Evolutionary conservation across 23 tunicate species (phyloP).

Genomic region (Corella eumyota): DNA sequence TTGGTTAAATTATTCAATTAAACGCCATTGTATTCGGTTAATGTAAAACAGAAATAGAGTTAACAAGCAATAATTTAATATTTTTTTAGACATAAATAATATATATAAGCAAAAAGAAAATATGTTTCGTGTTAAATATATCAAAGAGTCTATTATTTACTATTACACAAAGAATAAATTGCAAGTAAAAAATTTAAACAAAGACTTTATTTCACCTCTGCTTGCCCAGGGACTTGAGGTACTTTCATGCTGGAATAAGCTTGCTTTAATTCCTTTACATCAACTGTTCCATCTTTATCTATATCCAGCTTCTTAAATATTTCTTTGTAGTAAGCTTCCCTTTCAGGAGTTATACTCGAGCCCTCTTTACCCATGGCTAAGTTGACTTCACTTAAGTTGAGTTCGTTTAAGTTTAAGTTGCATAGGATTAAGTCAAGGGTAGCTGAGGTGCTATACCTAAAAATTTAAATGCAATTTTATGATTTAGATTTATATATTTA

Average conservation of each 20-base stretch:
- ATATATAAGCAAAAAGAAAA: too few relatives aligned
- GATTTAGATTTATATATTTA: not conserved
- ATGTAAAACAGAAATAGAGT: too few relatives aligned
- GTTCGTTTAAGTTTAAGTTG: conserved; percentile 24
- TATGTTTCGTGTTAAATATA: too few relatives aligned
- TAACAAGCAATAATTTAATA: too few relatives aligned
- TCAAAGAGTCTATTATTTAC: too few relatives aligned
- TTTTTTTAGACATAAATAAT: too few relatives aligned
- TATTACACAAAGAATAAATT: not conserved
- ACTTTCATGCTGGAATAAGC: conserved; percentile 50
- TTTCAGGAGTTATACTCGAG: conserved; percentile 39
- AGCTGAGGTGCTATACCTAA: conserved; percentile 4
- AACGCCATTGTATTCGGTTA: not conserved
- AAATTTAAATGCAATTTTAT: not conserved
- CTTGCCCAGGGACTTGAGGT: conserved; percentile 86
- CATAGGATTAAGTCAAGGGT: conserved; percentile 16
- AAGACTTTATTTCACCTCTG: conserved; percentile 42
- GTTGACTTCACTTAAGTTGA: conserved; percentile 29
- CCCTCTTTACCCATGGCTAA: conserved; percentile 40
- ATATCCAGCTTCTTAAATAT: conserved; percentile 68
- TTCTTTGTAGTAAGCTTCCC: conserved; percentile 66
- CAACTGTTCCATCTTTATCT: conserved; percentile 76
- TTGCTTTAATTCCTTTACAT: conserved; percentile 60
- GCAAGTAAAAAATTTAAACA: not conserved
- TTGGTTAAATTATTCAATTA: too few relatives aligned